Base-by-base conservation (phyloP, 1,140 invertebrate genomes). In the Frieseomelitta varia region DNA sequence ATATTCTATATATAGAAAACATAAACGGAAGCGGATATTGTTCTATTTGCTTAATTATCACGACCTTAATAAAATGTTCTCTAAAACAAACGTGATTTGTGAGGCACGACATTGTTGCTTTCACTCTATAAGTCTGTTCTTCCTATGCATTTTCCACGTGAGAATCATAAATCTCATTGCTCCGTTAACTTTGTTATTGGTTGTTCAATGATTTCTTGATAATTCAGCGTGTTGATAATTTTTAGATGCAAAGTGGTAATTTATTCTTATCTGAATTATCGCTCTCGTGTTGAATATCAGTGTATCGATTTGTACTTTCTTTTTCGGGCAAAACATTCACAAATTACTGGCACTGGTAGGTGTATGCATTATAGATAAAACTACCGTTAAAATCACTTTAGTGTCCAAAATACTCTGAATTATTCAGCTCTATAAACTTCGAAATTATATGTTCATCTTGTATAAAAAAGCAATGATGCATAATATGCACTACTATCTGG, bases 1-100 rank as follows among this genome's bases (percentile, higher is more conserved):
- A n/a, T n/a, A n/a, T n/a, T n/a, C n/a, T n/a, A n/a, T n/a, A n/a
- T n/a, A n/a, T 34, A 14, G n/a, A 12, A 4, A 69, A 47, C 2
- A 34, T 14, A 30, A 72, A 27, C 17, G 53, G 19, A 80, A 80
- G 61, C 55, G 21, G 73, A 67, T 71, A 65, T 6, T 55, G 68
- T 68, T 39, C 39, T 55, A 27, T 83, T 79, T 55, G 56, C 68
- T 61, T 87, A 81, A 85, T 87, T 87, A 88, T 80, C 76, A 39
- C 83, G 74, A 80, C 56, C 63, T 75, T 85, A 74, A 69, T 87
- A 85, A 88, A 39, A 17, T 55, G 61, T 55, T 71, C n/a, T 55
- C 19, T 27, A 55, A 78, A 67, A 79, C 21, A 51, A 30, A 68
- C 63, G 53, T 17, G n/a, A 68, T n/a, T 61, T 58, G 47, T 63